Conservation (phyloP, 2,113 vertebrate species). For the Sciurus niger region DNA sequence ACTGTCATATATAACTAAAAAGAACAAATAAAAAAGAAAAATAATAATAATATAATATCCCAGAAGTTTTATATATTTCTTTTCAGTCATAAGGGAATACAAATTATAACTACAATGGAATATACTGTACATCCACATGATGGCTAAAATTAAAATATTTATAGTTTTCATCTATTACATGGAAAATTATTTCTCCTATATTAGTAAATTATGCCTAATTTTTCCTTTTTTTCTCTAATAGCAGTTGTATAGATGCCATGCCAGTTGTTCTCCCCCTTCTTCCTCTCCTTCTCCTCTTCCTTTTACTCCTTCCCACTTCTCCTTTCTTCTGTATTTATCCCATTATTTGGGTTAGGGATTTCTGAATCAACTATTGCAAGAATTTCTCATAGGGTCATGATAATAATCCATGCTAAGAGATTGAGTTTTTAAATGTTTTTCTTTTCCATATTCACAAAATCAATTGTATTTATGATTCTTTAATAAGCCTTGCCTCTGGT, state of each 20-base stretch:
- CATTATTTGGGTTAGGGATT: neutral
- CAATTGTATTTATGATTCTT: neutral
- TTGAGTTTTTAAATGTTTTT: neutral
- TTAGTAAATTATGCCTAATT: neutral
- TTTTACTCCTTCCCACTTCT: neutral
- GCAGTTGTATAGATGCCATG: neutral
- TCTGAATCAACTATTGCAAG: neutral
- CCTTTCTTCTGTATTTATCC: neutral
- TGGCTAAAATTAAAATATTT: slow-evolving; percentile 26
- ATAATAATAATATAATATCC: neutral
- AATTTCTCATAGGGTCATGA: neutral
- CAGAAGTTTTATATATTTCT: neutral
- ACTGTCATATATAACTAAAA: too few relatives aligned
- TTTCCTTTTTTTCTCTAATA: neutral
- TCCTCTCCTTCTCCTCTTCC: neutral
- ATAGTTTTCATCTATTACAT: slow-evolving; percentile 12
- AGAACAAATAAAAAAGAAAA: too few relatives aligned
- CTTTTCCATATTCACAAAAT: neutral
- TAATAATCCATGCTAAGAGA: neutral
- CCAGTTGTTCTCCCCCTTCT: neutral
- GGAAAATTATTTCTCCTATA: neutral
- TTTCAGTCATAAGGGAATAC: neutral
- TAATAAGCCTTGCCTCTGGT: neutral
- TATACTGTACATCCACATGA: neutral
- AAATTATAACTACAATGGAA: neutral